Evolutionary conservation across 2,797 vertebrate species (phyloP).

Genomic region (Sebastes matsubarae): DNA sequence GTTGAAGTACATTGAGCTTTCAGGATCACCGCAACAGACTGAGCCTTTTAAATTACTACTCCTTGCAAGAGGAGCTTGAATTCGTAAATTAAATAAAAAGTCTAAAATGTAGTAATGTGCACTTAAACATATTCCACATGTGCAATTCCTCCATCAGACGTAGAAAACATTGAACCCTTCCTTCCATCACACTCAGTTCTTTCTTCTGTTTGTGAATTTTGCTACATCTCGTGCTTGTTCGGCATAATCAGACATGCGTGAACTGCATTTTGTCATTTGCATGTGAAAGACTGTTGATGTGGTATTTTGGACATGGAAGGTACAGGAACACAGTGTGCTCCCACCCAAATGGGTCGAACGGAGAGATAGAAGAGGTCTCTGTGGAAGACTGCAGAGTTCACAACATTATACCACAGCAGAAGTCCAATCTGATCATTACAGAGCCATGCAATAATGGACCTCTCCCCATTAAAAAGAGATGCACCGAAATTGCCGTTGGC

Average conservation of each 20-base stretch:
- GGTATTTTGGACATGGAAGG: slow-evolving; percentile 6
- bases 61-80: not conserved
- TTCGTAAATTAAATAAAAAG: not conserved
- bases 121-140: not conserved
- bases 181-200: not conserved
- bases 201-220: not conserved
- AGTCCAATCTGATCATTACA: slow-evolving; percentile 49
- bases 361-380: not conserved
- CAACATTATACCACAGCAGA: slow-evolving; percentile 32
- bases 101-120: not conserved
- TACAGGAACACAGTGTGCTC: slow-evolving; percentile 18
- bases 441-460: slow-evolving; percentile 42
- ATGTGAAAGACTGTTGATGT: slow-evolving; percentile 20
- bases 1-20: not conserved
- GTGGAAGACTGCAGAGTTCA: slow-evolving; percentile 27
- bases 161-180: not conserved
- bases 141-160: not conserved
- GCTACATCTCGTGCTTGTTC: not conserved
- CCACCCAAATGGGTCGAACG: not conserved
- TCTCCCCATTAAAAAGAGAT: slow-evolving; percentile 50
- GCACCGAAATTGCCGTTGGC: slow-evolving; percentile 49
- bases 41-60: not conserved
- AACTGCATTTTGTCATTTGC: slow-evolving; percentile 18
- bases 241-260: not conserved
- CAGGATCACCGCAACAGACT: not conserved